Base-by-base conservation (phyloP, 1,140 invertebrate genomes). In the Amphibalanus amphitrite region DNA sequence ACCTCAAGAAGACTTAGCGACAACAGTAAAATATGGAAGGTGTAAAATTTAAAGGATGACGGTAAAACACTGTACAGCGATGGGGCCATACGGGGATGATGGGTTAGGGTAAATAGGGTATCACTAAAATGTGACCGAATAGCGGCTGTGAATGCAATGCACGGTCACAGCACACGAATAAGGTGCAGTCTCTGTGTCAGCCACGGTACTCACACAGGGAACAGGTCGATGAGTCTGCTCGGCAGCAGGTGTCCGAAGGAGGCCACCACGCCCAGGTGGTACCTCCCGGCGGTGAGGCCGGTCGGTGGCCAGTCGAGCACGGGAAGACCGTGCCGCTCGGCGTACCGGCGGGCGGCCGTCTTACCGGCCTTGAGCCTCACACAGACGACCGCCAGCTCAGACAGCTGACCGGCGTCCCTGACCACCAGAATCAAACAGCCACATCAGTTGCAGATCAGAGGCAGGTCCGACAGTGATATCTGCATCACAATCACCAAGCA, bases 221-320 rank as follows among this genome's bases (percentile, higher is more conserved):
- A 74, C 26, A 71, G 70, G 38, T 68, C 67, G 26, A 74, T 74
- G 28, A 74, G 38, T 69, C 67, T n/a, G 38, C 33, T n/a, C 4
- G 73, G 71, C 26, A 74, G 69, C 28, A 74, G 71, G 67, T 72
- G 73, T 25, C 73, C 73, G 71, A 74, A 74, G 1, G 73, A 74
- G 29, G 38, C 73, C 0, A 74, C 73, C 64, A 72, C 67, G 25
- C 73, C 73, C 70, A 74, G 25, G 29, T 74, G 67, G 69, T 68
- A 72, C 10, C 28, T 3, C n/a, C n/a, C 28, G 65, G 65, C 65
- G 65, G 65, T 13, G 10, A 28, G 26, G 3, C n/a, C 23, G 17
- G 28, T 3, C 23, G 23, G n/a, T 10, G n/a, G n/a, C 65, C 65
- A 67, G 26, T 26, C n/a, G 10, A 28, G 28, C 26, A 67, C 65